Evolutionary conservation across 2,888 invertebrate species (phyloP), one percentile per base, ranked within the genome.

Genomic region (Ochlodes sylvanus): DNA sequence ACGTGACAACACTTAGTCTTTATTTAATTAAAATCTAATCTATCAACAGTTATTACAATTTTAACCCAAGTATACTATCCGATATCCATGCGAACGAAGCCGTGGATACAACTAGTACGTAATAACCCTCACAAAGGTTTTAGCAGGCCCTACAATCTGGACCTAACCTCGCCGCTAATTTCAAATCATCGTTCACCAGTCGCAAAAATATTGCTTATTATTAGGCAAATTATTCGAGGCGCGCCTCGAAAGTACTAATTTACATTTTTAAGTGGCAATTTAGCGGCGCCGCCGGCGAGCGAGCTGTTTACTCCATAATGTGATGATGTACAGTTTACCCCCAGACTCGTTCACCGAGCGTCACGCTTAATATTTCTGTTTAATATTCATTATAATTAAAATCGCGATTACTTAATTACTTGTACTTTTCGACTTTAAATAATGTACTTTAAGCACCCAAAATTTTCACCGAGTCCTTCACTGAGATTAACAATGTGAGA

Each of bases 191-290:
- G 19, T 19, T 50, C 19, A 21, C 17, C 6, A 15, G 54, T 19
- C 15, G 4, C 42, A 21, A 47, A 67, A 34, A 70, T 69, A 71
- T 62, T 68, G 61, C 34, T 62, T 50, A 65, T 69, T 60, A 68
- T 68, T 57, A 42, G 66, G 41, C 10, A 54, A 61, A 67, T 61
- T 42, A 32, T 62, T 55, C 21, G 44, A 38, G 64, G 70, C 69
- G 72, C 71, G 72, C 68, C 57, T 55, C 56, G 54, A 76, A 76
- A 79, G 77, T 73, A 74, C 69, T 75, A 70, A 79, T 82, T 81
- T 82, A 64, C 77, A 79, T 81, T 77, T 77, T 76, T 71, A 76
- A 82, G 80, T 79, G 79, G 77, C 76, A 78, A 80, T 82, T 72
- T 77, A 62, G 55, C 27, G 41, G 50, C 42, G 66, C 55, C 54